A percentile compares a stretch with the other conserved stretches of the same genome.
These are phyloP conservation scores for Agrenia bidenticulata DNA, from an alignment of 2,888 invertebrate genomes.

Conservation along the genomic window DNA sequence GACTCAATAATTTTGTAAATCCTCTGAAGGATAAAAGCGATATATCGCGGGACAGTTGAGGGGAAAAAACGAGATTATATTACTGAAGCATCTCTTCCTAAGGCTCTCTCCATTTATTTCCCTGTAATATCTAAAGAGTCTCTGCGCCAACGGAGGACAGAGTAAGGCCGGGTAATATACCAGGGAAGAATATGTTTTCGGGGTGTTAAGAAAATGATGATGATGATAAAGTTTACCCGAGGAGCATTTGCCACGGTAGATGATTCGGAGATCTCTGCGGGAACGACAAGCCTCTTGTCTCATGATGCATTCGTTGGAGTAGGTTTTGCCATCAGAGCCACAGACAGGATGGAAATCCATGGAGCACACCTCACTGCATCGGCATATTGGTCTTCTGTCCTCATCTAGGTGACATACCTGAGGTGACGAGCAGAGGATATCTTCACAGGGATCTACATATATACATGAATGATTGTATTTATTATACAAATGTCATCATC, in stretches of 20 bases:
- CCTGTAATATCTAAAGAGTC: too few species aligned
- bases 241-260: constrained; percentile 79
- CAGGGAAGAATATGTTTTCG: too few species aligned
- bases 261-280: constrained; percentile 70
- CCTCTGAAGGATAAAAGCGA: constrained; percentile 3
- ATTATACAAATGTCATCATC: too few species aligned
- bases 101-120: too few species aligned
- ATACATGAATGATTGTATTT: too few species aligned
- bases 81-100: not conserved
- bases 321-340: constrained; percentile 72
- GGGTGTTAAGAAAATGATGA: too few species aligned
- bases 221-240: constrained; percentile 68
- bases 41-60: not conserved
- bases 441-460: constrained; percentile 82
- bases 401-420: constrained; percentile 81
- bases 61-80: constrained; percentile 8
- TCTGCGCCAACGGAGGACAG: too few species aligned
- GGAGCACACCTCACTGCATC: constrained; percentile 70
- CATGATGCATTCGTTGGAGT: constrained; percentile 78
- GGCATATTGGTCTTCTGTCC: constrained; percentile 73
- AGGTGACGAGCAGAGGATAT: constrained; percentile 72
- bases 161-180: too few species aligned
- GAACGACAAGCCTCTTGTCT: constrained; percentile 76
- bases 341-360: constrained; percentile 73
- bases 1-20: constrained; percentile 6